phyloP scores from a whole-genome alignment of 2,113 vertebrate genomes.

The Prunella fulvescens region DNA sequence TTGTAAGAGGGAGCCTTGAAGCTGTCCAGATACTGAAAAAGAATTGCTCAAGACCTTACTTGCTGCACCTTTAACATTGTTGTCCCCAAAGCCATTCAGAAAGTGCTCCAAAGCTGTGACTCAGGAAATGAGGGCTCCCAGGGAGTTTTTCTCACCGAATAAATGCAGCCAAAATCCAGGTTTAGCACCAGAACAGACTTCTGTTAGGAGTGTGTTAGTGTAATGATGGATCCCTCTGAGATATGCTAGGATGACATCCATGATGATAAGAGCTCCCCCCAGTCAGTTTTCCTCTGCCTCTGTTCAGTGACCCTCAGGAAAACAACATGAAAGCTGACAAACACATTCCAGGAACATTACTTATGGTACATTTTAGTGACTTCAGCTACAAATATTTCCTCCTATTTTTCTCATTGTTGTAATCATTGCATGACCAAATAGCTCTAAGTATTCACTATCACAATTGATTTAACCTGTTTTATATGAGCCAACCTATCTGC shows the following conservation, averaged over 20 bases:
- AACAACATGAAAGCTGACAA: not conserved
- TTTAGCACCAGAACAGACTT: not conserved
- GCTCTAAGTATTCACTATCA: not conserved
- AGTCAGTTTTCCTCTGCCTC: not conserved
- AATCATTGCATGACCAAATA: not conserved
- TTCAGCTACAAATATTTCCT: conserved; percentile 26
- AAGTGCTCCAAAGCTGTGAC: not conserved
- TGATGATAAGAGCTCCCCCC: not conserved
- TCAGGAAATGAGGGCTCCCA: not conserved
- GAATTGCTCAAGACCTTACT: not conserved
- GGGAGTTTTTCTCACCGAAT: not conserved
- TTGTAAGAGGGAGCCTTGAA: not conserved
- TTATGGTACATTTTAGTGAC: not conserved
- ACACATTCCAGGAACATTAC: not conserved
- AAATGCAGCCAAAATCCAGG: not conserved
- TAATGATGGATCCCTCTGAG: not conserved
- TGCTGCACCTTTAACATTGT: not conserved
- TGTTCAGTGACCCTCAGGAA: not conserved
- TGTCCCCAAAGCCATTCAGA: not conserved
- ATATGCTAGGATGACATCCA: not conserved
- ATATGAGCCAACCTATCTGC: conserved; percentile 6
- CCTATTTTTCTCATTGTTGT: not conserved
- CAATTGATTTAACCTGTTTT: not conserved
- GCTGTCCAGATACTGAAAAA: not conserved
- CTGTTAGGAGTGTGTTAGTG: not conserved